Evolutionary conservation across 2,888 invertebrate species (phyloP).

Genomic region (Deilephila porcellus): DNA sequence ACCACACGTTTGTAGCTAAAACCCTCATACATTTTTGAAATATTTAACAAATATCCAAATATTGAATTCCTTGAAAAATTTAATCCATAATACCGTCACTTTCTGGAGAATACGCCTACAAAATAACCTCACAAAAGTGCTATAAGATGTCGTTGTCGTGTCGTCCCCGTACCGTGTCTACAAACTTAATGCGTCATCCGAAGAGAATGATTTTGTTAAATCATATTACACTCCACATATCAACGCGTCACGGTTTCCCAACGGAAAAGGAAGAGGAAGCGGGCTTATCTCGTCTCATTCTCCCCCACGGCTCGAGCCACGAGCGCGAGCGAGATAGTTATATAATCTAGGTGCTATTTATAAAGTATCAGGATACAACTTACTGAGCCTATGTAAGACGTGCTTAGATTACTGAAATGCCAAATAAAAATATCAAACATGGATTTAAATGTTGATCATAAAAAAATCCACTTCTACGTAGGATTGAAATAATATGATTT

Average conservation of each 20-base stretch:
- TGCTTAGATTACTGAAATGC: not conserved
- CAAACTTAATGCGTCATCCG: constrained; percentile 35
- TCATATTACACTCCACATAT: constrained; percentile 50
- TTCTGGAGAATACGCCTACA: not conserved
- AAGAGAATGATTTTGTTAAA: constrained; percentile 50
- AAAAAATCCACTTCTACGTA: too few species aligned
- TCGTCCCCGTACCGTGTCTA: constrained; percentile 2
- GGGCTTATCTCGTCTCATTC: constrained; percentile 57
- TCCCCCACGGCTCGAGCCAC: constrained; percentile 34
- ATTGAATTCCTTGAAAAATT: too few species aligned
- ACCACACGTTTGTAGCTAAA: too few species aligned
- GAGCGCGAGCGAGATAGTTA: constrained; percentile 41
- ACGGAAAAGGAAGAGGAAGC: constrained; percentile 56
- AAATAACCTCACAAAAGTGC: not conserved
- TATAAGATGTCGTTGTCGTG: constrained; percentile 22
- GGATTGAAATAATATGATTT: too few species aligned
- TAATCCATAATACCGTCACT: too few species aligned
- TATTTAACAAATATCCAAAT: too few species aligned
- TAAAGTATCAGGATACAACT: not conserved
- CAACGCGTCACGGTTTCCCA: constrained; percentile 52
- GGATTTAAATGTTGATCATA: too few species aligned
- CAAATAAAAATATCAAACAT: not conserved
- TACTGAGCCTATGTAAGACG: not conserved
- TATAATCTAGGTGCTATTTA: not conserved
- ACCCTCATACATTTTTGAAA: too few species aligned